A percentile compares a stretch with the other conserved stretches of the same genome.
Conservation (phyloP, 2,888 invertebrate species). For the Acleris literana region DNA sequence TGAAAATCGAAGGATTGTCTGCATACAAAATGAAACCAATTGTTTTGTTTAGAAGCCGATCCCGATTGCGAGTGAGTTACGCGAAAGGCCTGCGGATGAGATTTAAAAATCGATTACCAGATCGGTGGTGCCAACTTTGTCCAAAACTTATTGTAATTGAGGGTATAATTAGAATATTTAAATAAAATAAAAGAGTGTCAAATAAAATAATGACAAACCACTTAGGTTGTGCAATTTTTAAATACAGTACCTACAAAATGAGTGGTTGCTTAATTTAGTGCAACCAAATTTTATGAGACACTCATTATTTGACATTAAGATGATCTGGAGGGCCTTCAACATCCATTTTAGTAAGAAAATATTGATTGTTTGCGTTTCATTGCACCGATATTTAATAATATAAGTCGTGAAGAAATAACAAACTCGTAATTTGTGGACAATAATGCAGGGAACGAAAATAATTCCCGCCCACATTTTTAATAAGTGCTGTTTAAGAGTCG, state of each 20-base stretch:
- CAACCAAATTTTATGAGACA: neutral
- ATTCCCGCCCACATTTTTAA: slow-evolving; percentile 74
- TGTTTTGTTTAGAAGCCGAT: too few relatives aligned
- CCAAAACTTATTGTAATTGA: neutral
- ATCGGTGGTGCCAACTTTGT: too few relatives aligned
- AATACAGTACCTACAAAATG: neutral
- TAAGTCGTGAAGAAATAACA: slow-evolving; percentile 36
- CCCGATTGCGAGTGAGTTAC: too few relatives aligned
- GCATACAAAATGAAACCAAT: too few relatives aligned
- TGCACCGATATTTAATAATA: slow-evolving; percentile 36
- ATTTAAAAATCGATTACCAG: too few relatives aligned
- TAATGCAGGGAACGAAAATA: slow-evolving; percentile 52
- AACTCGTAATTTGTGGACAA: slow-evolving; percentile 40
- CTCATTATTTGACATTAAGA: slow-evolving; percentile 8
- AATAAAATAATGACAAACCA: neutral
- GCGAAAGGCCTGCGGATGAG: too few relatives aligned
- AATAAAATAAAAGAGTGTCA: neutral
- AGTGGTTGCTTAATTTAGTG: neutral
- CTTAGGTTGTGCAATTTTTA: neutral
- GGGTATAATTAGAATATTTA: neutral
- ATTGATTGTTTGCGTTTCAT: slow-evolving; percentile 35
- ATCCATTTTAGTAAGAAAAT: slow-evolving; percentile 30
- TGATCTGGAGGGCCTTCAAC: slow-evolving; percentile 12
- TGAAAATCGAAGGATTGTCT: too few relatives aligned
- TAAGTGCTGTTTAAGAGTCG: slow-evolving; percentile 75